Evolutionary conservation across 2,888 invertebrate genomes (phyloP).

Genomic region (Taenaris catops): DNA sequence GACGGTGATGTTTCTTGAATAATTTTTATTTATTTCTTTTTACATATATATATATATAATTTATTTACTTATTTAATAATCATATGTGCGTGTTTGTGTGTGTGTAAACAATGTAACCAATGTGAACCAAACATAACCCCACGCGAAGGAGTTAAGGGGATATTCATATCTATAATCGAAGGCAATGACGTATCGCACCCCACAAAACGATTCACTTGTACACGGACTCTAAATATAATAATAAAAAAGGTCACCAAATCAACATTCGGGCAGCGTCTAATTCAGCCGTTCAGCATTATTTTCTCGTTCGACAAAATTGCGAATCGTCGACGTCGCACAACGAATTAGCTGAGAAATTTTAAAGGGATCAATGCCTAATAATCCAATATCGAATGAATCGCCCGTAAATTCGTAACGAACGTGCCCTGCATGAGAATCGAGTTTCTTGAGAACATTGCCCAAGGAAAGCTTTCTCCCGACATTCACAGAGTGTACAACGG

Average conservation of each 20-base stretch:
- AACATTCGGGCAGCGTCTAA: constrained; percentile 48
- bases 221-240: constrained; percentile 3
- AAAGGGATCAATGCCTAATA: constrained; percentile 75
- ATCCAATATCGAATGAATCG: constrained; percentile 76
- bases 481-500: constrained; percentile 22
- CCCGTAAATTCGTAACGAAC: constrained; percentile 66
- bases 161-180: too few species aligned
- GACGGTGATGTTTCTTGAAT: too few species aligned
- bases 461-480: constrained; percentile 36
- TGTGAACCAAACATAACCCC: too few species aligned
- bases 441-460: constrained; percentile 32
- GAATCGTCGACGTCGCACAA: constrained; percentile 45
- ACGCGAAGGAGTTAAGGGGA: too few species aligned
- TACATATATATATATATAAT: too few species aligned
- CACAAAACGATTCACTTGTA: constrained; percentile 1
- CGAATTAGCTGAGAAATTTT: constrained; percentile 40
- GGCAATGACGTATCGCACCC: too few species aligned
- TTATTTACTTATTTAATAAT: too few species aligned
- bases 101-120: too few species aligned
- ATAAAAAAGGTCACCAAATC: constrained; percentile 14
- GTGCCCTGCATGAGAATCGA: constrained; percentile 50
- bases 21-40: too few species aligned
- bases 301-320: constrained; percentile 51
- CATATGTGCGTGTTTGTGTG: too few species aligned
- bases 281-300: constrained; percentile 55